These are phyloP conservation scores for Napeogenes sylphis DNA, from an alignment of 2,888 invertebrate species.

Conservation along the genomic window DNA sequence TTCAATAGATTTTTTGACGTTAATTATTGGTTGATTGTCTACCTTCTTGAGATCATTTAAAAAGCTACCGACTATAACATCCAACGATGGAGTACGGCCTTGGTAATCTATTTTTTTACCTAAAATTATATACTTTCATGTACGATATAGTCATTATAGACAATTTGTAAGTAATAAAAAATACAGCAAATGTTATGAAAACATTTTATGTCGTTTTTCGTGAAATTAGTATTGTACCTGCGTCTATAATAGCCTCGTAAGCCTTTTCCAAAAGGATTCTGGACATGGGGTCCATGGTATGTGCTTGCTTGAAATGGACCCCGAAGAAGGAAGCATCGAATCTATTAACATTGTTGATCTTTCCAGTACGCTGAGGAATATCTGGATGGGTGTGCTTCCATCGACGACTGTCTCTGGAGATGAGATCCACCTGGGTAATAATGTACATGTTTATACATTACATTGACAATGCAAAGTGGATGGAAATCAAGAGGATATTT, in stretches of 20 bases:
- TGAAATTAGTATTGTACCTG: conserved; percentile 55
- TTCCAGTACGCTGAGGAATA: conserved; percentile 85
- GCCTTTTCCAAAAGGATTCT: conserved; percentile 86
- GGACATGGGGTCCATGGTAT: conserved; percentile 88
- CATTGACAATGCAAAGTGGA: neutral
- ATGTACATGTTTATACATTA: neutral
- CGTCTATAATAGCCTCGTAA: conserved; percentile 87
- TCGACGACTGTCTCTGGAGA: conserved; percentile 86
- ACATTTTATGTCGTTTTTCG: no score
- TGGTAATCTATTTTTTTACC: no score
- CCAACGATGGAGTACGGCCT: no score
- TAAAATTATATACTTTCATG: no score
- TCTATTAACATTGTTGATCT: conserved; percentile 82
- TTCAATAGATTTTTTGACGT: no score
- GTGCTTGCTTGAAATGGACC: conserved; percentile 85
- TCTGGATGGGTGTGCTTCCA: conserved; percentile 86
- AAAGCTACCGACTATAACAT: no score
- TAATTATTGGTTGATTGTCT: no score
- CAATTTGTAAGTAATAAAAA: no score
- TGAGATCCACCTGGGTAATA: conserved; percentile 82
- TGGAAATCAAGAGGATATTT: conserved; percentile 28
- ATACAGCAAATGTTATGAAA: no score
- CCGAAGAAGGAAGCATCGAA: conserved; percentile 88
- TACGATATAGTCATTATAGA: no score
- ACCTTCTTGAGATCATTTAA: no score